Evolutionary conservation across 2,888 invertebrate species (phyloP), one percentile per base, ranked within the genome.

Genomic region (Altica lythri): DNA sequence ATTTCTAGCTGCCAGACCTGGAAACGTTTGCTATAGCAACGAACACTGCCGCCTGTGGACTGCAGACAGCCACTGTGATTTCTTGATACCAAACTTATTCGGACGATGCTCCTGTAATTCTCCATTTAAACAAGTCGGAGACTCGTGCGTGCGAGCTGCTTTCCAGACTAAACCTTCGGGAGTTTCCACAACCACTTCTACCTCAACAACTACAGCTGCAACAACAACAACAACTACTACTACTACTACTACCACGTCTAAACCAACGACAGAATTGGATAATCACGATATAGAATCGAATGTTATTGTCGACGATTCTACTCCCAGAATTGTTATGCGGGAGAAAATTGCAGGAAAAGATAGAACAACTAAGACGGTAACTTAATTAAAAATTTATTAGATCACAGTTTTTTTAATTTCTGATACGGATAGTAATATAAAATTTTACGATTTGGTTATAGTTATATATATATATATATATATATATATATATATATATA

Each of bases 1-100:
- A n/a, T 52, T 79, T 80, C n/a, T 81, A 94, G 94, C 92, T 66
- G 90, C 93, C 13, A 84, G 86, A 70, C 86, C 91, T 22, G 90
- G 92, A 52, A 88, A 91, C 66, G 90, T 92, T 29, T 95, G 94
- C 75, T 92, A 93, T 77, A 92, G 90, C 71, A 90, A 93, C 74
- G 88, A 89, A 56, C 94, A 94, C 74, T 95, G 94, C 73, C 85
- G 86, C 56, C 82, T 93, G 69, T 90, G 88, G 83, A 90, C 90
- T 66, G 83, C 82, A 58, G 86, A 89, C 71, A 90, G 90, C 60
- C 89, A 91, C 70, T 95, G 94, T 70, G 92, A 92, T 75, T 94
- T 90, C 73, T 83, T 92, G 45, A 92, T 95, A 64, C 91, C 92
- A 18, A 90, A 92, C 74, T 82, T 94, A 8, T 92, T 93, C 72